Percentiles rank a stretch among this genome's conserved stretches.
Evolutionary conservation across 92 coral and sea anemone species (phyloP).

Genomic region (Phenganax marumi): DNA sequence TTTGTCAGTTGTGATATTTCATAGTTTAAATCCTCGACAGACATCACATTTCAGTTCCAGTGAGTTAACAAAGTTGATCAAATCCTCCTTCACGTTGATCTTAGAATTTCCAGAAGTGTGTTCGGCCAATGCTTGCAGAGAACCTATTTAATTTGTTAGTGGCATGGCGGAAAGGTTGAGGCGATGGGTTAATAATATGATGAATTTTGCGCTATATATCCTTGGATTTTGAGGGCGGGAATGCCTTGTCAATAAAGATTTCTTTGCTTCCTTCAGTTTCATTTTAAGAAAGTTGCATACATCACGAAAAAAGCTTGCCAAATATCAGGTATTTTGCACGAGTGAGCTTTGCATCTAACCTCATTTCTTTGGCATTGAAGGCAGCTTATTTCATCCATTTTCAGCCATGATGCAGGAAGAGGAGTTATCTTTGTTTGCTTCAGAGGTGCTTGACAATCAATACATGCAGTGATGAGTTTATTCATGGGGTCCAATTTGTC

Average conservation of each 20-base stretch:
- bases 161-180: conserved; percentile 43
- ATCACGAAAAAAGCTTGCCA: conserved; percentile 35
- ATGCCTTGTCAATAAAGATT: neutral
- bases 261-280: neutral
- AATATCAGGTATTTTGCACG: neutral
- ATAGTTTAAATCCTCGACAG: neutral
- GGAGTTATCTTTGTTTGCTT: conserved; percentile 39
- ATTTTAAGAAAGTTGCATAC: conserved; percentile 33
- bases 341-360: conserved; percentile 35
- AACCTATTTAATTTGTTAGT: conserved; percentile 36
- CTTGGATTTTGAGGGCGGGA: conserved; percentile 24
- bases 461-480: conserved; percentile 32
- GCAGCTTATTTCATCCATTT: conserved; percentile 26
- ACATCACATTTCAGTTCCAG: neutral
- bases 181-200: conserved; percentile 35
- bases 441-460: conserved; percentile 37
- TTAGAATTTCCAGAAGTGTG: conserved; percentile 15
- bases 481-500: conserved; percentile 35
- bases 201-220: conserved; percentile 43
- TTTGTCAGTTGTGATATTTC: neutral
- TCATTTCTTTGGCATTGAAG: conserved; percentile 32
- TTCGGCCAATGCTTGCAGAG: conserved; percentile 44
- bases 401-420: conserved; percentile 46
- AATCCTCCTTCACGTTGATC: conserved; percentile 22
- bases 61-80: neutral